Evolutionary conservation across 2,797 vertebrate genomes (phyloP), one percentile per base, ranked within the genome.

Genomic region (Semotilus atromaculatus): DNA sequence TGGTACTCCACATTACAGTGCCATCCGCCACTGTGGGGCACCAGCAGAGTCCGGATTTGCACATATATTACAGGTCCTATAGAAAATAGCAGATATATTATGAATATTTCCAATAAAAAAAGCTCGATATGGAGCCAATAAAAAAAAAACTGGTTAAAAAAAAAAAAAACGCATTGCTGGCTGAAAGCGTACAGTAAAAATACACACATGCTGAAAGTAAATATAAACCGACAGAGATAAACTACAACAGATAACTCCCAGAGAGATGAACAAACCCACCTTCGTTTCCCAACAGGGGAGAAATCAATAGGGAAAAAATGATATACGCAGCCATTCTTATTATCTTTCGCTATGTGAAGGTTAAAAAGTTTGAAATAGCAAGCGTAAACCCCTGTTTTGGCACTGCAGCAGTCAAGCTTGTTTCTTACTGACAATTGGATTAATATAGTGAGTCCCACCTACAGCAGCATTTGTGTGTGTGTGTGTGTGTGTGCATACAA

Each of bases 311-410:
- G 18, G 62, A 78, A 43, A 48, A 83, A 58, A 78, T 77, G 5
- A 78, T 66, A 70, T 45, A 60, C 64, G 4, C 64, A 70, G 74
- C 51, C 74, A 70, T 55, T 84, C 77, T 84, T 26, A 67, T 40
- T 78, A 3, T 43, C n/a, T 84, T 84, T 78, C 3, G 53, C 66
- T 45, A 29, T 11, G 64, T 60, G 51, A 78, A 78, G 64, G 82
- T 84, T 84, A 84, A 84, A 78, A 84, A 84, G 73, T 78, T 70
- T 43, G 38, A 78, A 84, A 68, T 18, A 58, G 64, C 38, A n/a
- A 77, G 66, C 8, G 5, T 60, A 78, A 77, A 84, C 78, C 74
- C 51, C 16, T 78, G 51, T 60, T 84, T 45, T 60, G n/a, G 48
- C 26, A 77, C 51, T 55, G 71, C 71, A 38, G 58, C 58, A 36